Evolutionary conservation across 2,888 invertebrate genomes (phyloP), one percentile per base, ranked within the genome.

Genomic region (Timandra comae): DNA sequence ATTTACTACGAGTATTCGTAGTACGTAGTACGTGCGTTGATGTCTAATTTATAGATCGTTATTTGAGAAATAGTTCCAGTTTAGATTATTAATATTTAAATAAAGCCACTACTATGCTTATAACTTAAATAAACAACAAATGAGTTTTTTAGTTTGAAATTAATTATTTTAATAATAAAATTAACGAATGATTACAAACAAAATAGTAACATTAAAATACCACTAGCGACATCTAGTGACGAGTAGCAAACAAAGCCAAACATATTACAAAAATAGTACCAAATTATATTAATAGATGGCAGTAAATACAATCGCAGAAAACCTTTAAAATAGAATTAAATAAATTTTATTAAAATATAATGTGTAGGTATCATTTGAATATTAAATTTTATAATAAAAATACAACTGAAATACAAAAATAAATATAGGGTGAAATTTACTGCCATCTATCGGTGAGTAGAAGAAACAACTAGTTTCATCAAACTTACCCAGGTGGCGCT

Each of bases 401-500:
- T 20, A 7, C n/a, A n/a, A n/a, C n/a, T n/a, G n/a, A n/a, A n/a
- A n/a, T n/a, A n/a, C n/a, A n/a, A n/a, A n/a, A n/a, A n/a, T n/a
- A n/a, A n/a, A n/a, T n/a, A n/a, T n/a, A n/a, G n/a, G n/a, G 1
- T 7, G 5, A 24, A 9, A 10, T 6, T 5, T 27, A 29, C 2
- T 11, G 54, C 34, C 56, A 60, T 54, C 66, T 65, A 56, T 46
- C 27, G 45, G 27, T 23, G 29, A 63, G 32, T 65, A 70, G 65
- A 30, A 5, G 12, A 41, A 16, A 62, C 46, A 48, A 45, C 29
- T 19, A 29, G 32, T 36, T 36, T 2, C n/a, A 7, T 22, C 1
- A 16, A 33, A 89, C 90, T 90, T 75, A 90, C 90, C 90, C 90
- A 90, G 66, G 90, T 87, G 63, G 89, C 86, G 77, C 87, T 87